phyloP scores from a whole-genome alignment of 2,797 vertebrate species.

The Notamacropus eugenii region DNA sequence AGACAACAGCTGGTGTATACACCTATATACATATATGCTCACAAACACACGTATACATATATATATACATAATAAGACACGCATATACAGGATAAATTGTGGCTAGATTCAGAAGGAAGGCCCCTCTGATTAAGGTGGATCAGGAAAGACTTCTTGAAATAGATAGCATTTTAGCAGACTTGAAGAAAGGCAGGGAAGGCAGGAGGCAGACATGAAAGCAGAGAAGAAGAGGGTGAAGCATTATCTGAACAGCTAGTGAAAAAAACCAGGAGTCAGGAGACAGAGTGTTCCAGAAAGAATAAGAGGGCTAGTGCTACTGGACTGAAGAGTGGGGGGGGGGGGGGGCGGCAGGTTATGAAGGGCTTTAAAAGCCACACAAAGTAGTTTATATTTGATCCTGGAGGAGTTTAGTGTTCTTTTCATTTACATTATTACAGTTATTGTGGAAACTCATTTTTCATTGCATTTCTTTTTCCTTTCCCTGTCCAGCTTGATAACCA shows the following conservation, averaged over 20 bases:
- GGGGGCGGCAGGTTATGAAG: background rate
- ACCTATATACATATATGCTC: background rate
- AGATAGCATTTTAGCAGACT: background rate
- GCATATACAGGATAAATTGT: background rate
- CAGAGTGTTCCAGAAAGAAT: background rate
- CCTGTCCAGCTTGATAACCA: background rate
- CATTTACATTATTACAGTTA: background rate
- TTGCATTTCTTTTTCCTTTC: background rate
- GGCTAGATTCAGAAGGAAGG: background rate
- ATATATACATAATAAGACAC: background rate
- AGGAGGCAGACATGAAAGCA: background rate
- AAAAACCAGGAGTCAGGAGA: background rate
- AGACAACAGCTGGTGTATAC: background rate
- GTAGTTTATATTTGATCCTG: background rate
- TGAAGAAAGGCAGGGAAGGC: background rate
- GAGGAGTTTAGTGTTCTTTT: background rate
- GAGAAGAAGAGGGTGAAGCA: background rate
- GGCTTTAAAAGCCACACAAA: background rate
- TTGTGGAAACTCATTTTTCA: background rate
- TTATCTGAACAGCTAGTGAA: background rate
- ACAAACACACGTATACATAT: background rate
- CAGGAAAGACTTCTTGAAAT: background rate
- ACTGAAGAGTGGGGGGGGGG: background rate
- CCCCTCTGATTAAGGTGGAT: background rate
- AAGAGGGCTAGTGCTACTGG: background rate